phyloP scores from a whole-genome alignment of 2,888 invertebrate species.

The Lasioglossum villosulum region DNA sequence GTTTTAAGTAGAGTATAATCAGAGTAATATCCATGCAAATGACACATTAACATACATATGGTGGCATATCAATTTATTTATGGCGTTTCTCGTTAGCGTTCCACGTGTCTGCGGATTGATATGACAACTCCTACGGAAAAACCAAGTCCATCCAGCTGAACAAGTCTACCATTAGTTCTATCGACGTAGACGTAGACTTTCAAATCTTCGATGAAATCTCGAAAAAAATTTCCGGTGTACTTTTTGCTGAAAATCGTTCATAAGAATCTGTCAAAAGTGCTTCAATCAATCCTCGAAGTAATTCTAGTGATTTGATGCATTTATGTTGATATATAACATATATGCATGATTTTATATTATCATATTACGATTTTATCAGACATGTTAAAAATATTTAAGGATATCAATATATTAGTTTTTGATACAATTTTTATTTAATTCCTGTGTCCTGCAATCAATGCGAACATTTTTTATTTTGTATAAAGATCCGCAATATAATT shows the following conservation, averaged over 20 bases:
- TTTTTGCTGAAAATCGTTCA: background rate
- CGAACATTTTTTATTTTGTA: too few species aligned
- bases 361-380: too few species aligned
- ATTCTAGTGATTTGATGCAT: background rate
- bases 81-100: background rate
- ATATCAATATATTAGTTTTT: too few species aligned
- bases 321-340: too few species aligned
- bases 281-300: background rate
- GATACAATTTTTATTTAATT: too few species aligned
- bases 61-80: background rate
- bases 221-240: background rate
- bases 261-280: background rate
- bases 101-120: background rate
- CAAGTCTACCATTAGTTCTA: background rate
- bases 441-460: too few species aligned
- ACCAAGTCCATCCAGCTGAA: background rate
- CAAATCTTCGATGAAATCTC: background rate
- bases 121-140: background rate
- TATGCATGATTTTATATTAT: too few species aligned
- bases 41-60: background rate
- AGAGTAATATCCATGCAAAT: slow-evolving; percentile 2
- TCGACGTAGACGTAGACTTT: background rate
- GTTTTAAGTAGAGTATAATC: background rate
- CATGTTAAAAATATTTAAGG: too few species aligned
- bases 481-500: too few species aligned